A percentile compares a stretch with the other conserved stretches of the same genome.
These are phyloP conservation scores for Drosophila antonietae DNA, from an alignment of 2,888 invertebrate species.

Conservation along the genomic window DNA sequence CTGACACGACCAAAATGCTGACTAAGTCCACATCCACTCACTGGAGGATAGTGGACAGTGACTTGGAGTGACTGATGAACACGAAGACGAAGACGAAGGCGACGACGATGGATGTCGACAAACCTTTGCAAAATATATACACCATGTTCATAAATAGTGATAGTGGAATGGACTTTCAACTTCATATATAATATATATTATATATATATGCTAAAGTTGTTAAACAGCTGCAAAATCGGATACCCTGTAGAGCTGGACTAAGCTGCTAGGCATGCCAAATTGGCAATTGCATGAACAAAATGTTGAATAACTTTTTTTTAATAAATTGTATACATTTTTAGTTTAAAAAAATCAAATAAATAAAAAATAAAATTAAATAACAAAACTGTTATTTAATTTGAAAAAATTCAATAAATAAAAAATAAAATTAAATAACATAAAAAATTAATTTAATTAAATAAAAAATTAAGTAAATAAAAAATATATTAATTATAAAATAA, in stretches of 20 bases:
- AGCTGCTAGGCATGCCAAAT: not conserved
- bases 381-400: too few species aligned
- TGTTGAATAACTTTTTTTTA: too few species aligned
- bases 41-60: conserved; percentile 33
- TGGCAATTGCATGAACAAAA: too few species aligned
- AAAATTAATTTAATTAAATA: too few species aligned
- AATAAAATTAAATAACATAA: too few species aligned
- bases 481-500: too few species aligned
- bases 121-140: conserved; percentile 43
- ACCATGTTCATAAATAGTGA: not conserved
- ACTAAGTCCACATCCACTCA: conserved; percentile 58
- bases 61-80: conserved; percentile 34
- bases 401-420: too few species aligned
- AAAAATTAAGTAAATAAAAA: too few species aligned
- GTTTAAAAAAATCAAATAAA: too few species aligned
- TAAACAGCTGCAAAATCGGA: not conserved
- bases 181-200: conserved; percentile 2
- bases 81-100: not conserved
- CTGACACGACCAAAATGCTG: conserved; percentile 76
- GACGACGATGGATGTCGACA: conserved; percentile 28
- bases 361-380: too few species aligned
- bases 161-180: conserved; percentile 20
- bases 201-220: not conserved
- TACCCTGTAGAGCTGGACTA: not conserved
- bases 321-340: too few species aligned